These are phyloP conservation scores for Ceratosolen fusciceps DNA, from an alignment of 1,140 invertebrate genomes.

Conservation along the genomic window DNA sequence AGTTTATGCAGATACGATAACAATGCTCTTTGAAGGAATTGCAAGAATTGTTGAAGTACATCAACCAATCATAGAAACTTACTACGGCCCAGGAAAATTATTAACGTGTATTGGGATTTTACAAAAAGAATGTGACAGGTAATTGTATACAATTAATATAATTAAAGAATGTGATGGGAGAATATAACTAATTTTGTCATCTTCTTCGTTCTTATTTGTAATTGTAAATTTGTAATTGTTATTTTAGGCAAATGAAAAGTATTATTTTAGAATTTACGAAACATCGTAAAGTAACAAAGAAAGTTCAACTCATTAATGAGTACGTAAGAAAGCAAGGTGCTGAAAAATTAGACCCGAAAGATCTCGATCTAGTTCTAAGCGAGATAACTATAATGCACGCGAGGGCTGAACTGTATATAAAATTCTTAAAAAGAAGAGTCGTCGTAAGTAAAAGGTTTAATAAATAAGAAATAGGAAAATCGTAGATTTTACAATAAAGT, in stretches of 20 bases:
- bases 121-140: slow-evolving; percentile 90
- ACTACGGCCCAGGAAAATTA: slow-evolving; percentile 89
- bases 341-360: slow-evolving; percentile 84
- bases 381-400: slow-evolving; percentile 95
- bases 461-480: neutral
- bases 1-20: slow-evolving; percentile 87
- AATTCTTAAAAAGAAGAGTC: slow-evolving; percentile 87
- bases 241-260: slow-evolving; percentile 67
- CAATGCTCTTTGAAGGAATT: slow-evolving; percentile 89
- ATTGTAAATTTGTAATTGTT: slow-evolving; percentile 20
- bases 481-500: slow-evolving; percentile 4
- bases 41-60: slow-evolving; percentile 91
- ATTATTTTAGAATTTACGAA: slow-evolving; percentile 86
- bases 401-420: slow-evolving; percentile 90
- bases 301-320: slow-evolving; percentile 77
- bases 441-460: slow-evolving; percentile 73
- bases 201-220: slow-evolving; percentile 16
- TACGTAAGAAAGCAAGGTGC: slow-evolving; percentile 70
- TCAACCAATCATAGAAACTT: slow-evolving; percentile 94
- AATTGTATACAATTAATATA: too few relatives aligned
- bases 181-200: slow-evolving; percentile 13
- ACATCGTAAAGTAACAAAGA: slow-evolving; percentile 79
- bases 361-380: slow-evolving; percentile 88
- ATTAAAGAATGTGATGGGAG: slow-evolving; percentile 50
- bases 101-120: slow-evolving; percentile 80